Evolutionary conservation across 2,888 invertebrate species (phyloP).

Genomic region (Sphinx pinastri): DNA sequence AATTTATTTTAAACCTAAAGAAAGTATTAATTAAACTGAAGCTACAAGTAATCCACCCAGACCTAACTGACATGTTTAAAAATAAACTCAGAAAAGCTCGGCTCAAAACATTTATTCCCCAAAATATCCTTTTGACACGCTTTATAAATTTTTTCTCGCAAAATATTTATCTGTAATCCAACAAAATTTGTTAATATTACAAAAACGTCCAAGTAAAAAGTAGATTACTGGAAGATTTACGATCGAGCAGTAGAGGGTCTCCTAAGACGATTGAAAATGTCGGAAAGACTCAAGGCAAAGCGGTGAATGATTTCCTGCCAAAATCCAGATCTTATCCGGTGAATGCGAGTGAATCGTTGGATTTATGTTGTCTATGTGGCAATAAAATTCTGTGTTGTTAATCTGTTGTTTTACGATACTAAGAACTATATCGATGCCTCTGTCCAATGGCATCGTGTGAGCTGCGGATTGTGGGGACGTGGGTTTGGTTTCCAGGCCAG

Average conservation of each 20-base stretch:
- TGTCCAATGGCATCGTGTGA: too few species aligned
- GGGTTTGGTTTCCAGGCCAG: too few species aligned
- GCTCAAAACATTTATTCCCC: neutral
- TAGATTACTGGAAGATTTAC: constrained; percentile 44
- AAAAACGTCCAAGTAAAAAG: constrained; percentile 38
- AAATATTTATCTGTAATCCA: constrained; percentile 17
- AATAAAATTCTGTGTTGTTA: neutral
- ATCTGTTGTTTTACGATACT: neutral
- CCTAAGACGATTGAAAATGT: constrained; percentile 43
- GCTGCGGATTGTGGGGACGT: too few species aligned
- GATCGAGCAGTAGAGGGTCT: constrained; percentile 39
- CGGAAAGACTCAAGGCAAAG: constrained; percentile 36
- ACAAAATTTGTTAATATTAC: constrained; percentile 32
- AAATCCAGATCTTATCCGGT: constrained; percentile 23
- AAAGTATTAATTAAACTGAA: neutral
- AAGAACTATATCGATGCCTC: too few species aligned
- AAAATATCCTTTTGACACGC: constrained; percentile 12
- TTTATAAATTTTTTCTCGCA: neutral
- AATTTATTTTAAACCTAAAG: neutral
- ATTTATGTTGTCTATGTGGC: neutral
- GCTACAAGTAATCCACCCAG: neutral
- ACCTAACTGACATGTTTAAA: constrained; percentile 7
- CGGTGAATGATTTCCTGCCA: constrained; percentile 35
- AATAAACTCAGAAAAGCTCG: constrained; percentile 5
- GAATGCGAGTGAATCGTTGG: neutral